Base-by-base conservation (phyloP, 2,888 invertebrate genomes). In the Leptura quadrifasciata region DNA sequence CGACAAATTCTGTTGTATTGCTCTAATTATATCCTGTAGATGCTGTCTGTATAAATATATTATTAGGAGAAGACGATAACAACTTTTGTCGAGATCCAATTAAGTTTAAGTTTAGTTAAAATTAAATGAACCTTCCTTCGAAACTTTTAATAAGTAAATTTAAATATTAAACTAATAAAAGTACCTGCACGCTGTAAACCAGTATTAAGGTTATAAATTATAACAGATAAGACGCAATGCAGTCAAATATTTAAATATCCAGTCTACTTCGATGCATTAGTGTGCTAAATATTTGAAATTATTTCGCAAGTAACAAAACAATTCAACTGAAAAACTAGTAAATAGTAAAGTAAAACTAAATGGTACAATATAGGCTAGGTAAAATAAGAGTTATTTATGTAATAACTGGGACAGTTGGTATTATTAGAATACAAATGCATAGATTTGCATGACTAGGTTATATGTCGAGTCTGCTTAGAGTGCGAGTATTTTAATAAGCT, bases 1-100 rank as follows among this genome's bases (percentile, higher is more conserved):
- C 18, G 63, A 35, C 63, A 63, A 20, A 63, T 63, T 27, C 63
- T 39, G 31, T 63, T 63, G 63, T 39, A 39, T 63, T 63, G 39
- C 63, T 39, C 39, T 63, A 63, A 63, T 63, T 63, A 63, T 63
- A 18, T 63, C 39, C 63, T 39, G 63, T 63, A 63, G 17, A 39
- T 17, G 0, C 8, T 39, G 35, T 18, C 12, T 15, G 18, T 9
- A 39, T 18, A 27, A 35, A 63, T 63, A 18, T 17, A 27, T 61
- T n/a, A 61, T 27, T 27, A 61, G 17, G n/a, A 57, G 10, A 15
- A 57, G 57, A n/a, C 1, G 10, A 1, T 12, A 47, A 47, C 27
- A 31, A n/a, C 47, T 47, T 47, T 47, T 15, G 47, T 47, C n/a
- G n/a, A n/a, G n/a, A 47, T n/a, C 15, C n/a, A 47, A n/a, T 47